Percentiles rank a stretch among this genome's conserved stretches.
phyloP scores from a whole-genome alignment of 30 jellyfish, hydroid and myxozoan genomes.

The Phacellophora camtschatica region DNA sequence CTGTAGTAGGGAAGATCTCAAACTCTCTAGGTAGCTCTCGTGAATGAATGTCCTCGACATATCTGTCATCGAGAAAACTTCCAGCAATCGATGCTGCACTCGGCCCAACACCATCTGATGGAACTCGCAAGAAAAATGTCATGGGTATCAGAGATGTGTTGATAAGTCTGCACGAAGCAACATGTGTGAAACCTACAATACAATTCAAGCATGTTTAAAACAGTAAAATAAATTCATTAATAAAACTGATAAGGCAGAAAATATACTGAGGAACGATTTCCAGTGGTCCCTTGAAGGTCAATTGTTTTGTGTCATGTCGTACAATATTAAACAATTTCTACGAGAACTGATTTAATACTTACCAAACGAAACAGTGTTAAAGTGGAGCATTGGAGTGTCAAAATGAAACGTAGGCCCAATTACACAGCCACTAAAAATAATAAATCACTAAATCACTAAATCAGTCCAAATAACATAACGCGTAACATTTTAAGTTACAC shows the following conservation, averaged over 20 bases:
- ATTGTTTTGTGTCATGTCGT: too few species aligned
- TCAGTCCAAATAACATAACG: too few species aligned
- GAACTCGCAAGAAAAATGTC: conserved; percentile 81
- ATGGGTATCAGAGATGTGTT: conserved; percentile 94
- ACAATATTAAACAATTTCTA: too few species aligned
- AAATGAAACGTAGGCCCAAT: conserved; percentile 97
- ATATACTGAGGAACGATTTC: too few species aligned
- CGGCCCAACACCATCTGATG: conserved; percentile 91
- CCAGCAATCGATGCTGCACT: conserved; percentile 70
- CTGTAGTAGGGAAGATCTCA: conserved; percentile 76
- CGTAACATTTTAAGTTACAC: too few species aligned
- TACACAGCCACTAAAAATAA: conserved; percentile 73
- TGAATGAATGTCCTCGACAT: conserved; percentile 10
- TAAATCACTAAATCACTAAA: too few species aligned
- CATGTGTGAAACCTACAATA: conserved; percentile 81
- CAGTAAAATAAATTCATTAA: too few species aligned
- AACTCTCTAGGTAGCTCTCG: conserved; percentile 80
- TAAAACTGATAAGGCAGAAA: too few species aligned
- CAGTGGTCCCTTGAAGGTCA: too few species aligned
- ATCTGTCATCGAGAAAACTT: conserved; percentile 51
- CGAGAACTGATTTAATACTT: not conserved
- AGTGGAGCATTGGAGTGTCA: conserved; percentile 66
- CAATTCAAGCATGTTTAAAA: too few species aligned
- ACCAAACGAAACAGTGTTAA: conserved; percentile 87
- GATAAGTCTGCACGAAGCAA: conserved; percentile 65